Percentiles rank a stretch among this genome's conserved stretches.
Conservation (phyloP, 2,113 vertebrate species). For the Emberiza fucata region DNA sequence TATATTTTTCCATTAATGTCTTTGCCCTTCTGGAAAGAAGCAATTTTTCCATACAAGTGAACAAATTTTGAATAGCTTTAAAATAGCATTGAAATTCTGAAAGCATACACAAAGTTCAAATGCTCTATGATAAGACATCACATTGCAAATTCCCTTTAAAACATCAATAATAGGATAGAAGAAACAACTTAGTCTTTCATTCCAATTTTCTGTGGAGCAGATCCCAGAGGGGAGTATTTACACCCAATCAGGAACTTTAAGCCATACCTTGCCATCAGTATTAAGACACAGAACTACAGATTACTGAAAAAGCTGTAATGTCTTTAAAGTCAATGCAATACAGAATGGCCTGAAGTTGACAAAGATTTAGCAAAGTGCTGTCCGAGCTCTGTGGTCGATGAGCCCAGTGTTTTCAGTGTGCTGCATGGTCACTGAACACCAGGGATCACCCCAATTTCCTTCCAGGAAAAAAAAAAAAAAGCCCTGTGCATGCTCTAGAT, state of each 20-base stretch:
- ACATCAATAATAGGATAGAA: not conserved
- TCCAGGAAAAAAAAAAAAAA: not conserved
- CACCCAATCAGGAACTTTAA: not conserved
- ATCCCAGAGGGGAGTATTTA: not conserved
- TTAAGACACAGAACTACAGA: not conserved
- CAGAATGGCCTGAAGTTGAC: not conserved
- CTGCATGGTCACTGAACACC: not conserved
- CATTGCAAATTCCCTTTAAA: not conserved
- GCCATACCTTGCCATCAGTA: not conserved
- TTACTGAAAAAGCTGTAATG: not conserved
- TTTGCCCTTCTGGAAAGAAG: not conserved
- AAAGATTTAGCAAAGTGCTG: not conserved
- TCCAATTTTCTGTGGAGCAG: not conserved
- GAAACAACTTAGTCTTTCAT: not conserved
- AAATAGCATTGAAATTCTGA: not conserved
- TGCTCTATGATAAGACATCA: not conserved
- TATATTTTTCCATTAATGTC: not conserved
- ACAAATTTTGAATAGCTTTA: not conserved
- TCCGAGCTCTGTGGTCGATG: not conserved
- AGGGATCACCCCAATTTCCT: fast-evolving
- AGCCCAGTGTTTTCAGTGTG: not conserved
- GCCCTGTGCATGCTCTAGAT: not conserved
- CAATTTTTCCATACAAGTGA: not conserved
- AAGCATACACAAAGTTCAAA: not conserved
- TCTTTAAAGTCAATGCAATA: not conserved